Conservation (phyloP, 2,888 invertebrate species). For the Minunthozetes semirufus region DNA sequence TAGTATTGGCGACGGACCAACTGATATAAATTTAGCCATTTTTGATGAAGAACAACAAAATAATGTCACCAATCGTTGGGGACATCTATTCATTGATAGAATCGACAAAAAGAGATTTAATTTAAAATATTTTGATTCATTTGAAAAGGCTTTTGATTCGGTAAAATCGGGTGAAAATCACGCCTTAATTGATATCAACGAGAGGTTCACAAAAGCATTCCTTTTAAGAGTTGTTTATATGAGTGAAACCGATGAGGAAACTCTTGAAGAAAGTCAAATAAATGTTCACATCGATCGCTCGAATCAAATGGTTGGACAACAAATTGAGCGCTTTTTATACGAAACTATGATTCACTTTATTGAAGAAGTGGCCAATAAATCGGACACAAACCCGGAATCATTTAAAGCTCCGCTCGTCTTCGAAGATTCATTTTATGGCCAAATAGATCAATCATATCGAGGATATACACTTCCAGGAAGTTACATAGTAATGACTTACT, state of each 20-base stretch:
- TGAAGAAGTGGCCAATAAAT: background rate
- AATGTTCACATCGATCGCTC: slow-evolving; percentile 11
- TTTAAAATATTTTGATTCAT: slow-evolving; percentile 42
- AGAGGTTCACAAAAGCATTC: slow-evolving; percentile 79
- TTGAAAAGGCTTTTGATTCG: slow-evolving; percentile 62
- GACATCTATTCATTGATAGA: too few species aligned
- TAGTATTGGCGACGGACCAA: background rate
- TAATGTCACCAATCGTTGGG: background rate
- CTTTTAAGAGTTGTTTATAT: slow-evolving; percentile 68
- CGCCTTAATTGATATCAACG: slow-evolving; percentile 80
- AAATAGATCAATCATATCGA: too few species aligned
- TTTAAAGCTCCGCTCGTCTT: background rate
- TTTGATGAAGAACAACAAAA: background rate
- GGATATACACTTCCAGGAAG: slow-evolving; percentile 94
- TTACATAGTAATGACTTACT: slow-evolving; percentile 75
- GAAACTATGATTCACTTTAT: slow-evolving; percentile 14
- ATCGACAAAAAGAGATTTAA: background rate
- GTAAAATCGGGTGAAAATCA: slow-evolving; percentile 72
- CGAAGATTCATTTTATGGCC: too few species aligned
- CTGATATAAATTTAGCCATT: background rate
- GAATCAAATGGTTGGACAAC: background rate
- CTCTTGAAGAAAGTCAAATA: background rate
- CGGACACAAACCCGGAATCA: background rate
- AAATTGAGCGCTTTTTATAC: slow-evolving; percentile 5
- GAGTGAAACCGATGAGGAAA: background rate